Evolutionary conservation across 2,797 vertebrate genomes (phyloP), one percentile per base, ranked within the genome.

Genomic region (Gymnothorax javanicus): DNA sequence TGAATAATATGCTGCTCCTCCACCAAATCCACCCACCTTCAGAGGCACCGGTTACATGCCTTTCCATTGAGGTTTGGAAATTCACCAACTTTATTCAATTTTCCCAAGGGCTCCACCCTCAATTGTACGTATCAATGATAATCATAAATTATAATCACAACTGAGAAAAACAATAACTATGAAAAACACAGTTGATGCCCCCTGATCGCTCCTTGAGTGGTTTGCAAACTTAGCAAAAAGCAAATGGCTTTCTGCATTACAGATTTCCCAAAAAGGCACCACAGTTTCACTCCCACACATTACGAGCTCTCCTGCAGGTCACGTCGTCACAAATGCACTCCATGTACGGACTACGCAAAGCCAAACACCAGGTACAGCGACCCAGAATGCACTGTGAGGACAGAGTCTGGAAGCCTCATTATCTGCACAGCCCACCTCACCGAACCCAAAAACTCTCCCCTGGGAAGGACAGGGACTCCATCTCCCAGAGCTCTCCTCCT

Each of bases 381-480:
- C 84, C 64, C 64, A 71, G 84, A 71, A 73, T 56, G n/a, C 64
- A 43, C 27, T 69, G 23, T 52, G 43, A 84, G 64, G 43, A 62
- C 62, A 23, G 62, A 52, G 62, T 27, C 84, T 84, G 64, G 50
- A 71, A 85, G 62, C 12, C 43, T 73, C 64, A 85, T 71, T 25
- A 71, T 64, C n/a, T 7, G 33, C 23, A 20, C 60, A 27, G 52
- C 17, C 54, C 84, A 43, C 7, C 69, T n/a, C 11, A 7, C 84
- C 56, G 17, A 11, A 5, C 27, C 83, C 12, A 17, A 27, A 20
- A 67, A 64, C 58, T 83, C 82, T 83, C 56, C 27, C 17, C 9
- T 15, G 82, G 56, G 9, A 27, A 25, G 81, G 7, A 20, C 54
- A 82, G 81, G 12, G 20, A n/a, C 27, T 50, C 59, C 15, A 84